Evolutionary conservation across 1,140 invertebrate genomes (phyloP).

Genomic region (Melitaea cinxia): DNA sequence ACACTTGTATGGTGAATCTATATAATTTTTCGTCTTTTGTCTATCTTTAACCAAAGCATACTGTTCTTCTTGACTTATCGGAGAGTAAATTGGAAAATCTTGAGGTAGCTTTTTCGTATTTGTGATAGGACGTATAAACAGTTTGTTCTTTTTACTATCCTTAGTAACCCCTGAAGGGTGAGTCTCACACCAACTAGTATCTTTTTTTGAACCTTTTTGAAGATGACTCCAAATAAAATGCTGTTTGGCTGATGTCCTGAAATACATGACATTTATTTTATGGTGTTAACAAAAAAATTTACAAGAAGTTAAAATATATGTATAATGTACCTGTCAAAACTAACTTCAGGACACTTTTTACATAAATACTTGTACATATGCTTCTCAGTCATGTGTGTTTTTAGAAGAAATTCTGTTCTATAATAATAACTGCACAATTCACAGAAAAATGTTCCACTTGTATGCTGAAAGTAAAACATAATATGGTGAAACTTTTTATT

Average conservation of each 20-base stretch:
- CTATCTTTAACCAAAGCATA: conserved; percentile 57
- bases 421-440: conserved; percentile 65
- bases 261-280: too few relatives aligned
- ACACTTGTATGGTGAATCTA: conserved; percentile 62
- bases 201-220: conserved; percentile 52
- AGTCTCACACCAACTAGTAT: conserved; percentile 50
- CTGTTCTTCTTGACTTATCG: conserved; percentile 65
- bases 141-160: conserved; percentile 41
- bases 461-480: conserved; percentile 61
- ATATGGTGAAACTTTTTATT: too few relatives aligned
- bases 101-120: conserved; percentile 52
- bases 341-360: conserved; percentile 70
- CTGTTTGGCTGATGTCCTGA: conserved; percentile 58
- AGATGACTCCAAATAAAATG: conserved; percentile 63
- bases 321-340: conserved; percentile 62
- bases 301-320: not conserved
- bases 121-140: conserved; percentile 38
- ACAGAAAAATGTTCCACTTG: conserved; percentile 58
- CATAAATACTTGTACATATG: conserved; percentile 76
- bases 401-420: conserved; percentile 64
- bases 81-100: conserved; percentile 59
- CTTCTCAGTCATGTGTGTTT: conserved; percentile 69
- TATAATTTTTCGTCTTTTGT: conserved; percentile 60
- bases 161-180: conserved; percentile 48
- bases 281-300: too few relatives aligned